Evolutionary conservation across 1,140 invertebrate species (phyloP).

Genomic region (Laupala kohalensis): DNA sequence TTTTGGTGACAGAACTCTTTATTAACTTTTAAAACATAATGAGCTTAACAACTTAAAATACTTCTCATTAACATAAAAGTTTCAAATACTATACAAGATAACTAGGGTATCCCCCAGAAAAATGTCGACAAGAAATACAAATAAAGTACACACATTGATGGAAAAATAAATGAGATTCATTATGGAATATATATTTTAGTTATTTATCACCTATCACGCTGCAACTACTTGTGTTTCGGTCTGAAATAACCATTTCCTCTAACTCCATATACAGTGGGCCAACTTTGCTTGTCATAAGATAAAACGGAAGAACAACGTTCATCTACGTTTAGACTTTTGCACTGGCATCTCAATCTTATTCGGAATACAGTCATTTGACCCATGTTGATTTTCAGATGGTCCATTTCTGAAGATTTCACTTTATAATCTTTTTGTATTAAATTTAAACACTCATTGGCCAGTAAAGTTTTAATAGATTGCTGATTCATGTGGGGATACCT

Average conservation of each 20-base stretch:
- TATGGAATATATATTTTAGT: too few relatives aligned
- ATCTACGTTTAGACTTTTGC: conserved; percentile 29
- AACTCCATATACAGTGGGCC: conserved; percentile 34
- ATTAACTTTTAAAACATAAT: too few relatives aligned
- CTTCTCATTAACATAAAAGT: too few relatives aligned
- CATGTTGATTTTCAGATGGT: conserved; percentile 30
- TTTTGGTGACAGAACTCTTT: too few relatives aligned
- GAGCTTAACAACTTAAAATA: too few relatives aligned
- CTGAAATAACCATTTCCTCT: conserved; percentile 35
- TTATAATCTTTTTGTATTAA: conserved; percentile 28
- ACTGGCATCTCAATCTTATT: conserved; percentile 34
- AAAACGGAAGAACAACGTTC: conserved; percentile 33
- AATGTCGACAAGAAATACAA: too few relatives aligned
- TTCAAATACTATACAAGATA: too few relatives aligned
- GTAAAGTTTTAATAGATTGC: conserved; percentile 11
- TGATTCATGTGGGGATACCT: conserved; percentile 16
- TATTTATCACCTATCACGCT: too few relatives aligned
- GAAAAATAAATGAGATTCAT: too few relatives aligned
- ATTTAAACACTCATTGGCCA: conserved; percentile 28
- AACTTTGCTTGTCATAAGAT: conserved; percentile 33
- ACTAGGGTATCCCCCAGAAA: too few relatives aligned
- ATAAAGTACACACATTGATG: too few relatives aligned
- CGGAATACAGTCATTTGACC: conserved; percentile 42
- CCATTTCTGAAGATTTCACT: conserved; percentile 27
- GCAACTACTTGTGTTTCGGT: conserved; percentile 12